Evolutionary conservation across 1,140 invertebrate genomes (phyloP).

Genomic region (Pseudoatta argentina): DNA sequence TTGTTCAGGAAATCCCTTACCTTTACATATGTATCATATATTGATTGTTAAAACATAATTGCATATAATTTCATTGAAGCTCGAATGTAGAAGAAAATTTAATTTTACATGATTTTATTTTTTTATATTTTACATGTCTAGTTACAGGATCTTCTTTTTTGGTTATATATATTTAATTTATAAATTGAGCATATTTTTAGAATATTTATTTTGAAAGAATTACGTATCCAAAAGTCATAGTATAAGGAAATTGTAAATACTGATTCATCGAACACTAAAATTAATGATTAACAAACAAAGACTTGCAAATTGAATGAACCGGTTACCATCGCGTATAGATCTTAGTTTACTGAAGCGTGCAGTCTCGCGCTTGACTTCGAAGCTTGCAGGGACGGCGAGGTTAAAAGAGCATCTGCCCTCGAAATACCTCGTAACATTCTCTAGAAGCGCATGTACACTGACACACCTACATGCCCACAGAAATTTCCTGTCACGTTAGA

Average conservation of each 20-base stretch:
- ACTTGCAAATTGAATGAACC: not conserved
- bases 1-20: constrained; percentile 4
- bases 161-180: not conserved
- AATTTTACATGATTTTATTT: not conserved
- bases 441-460: constrained; percentile 4
- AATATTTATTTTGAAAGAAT: not conserved
- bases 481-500: constrained; percentile 59
- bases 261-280: not conserved
- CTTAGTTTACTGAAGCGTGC: not conserved
- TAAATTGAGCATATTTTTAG: not conserved
- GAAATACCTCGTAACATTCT: constrained; percentile 58
- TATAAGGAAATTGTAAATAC: not conserved
- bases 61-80: not conserved
- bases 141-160: not conserved
- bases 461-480: constrained; percentile 1
- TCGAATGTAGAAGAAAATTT: not conserved
- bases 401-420: constrained; percentile 46
- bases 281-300: not conserved
- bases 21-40: not conserved
- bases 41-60: not conserved
- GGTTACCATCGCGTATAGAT: not conserved
- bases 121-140: not conserved
- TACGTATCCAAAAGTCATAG: not conserved
- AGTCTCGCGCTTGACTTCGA: constrained; percentile 42
- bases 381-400: constrained; percentile 17